Evolutionary conservation across 2,888 invertebrate genomes (phyloP), one percentile per base, ranked within the genome.

Genomic region (Rhabditophanes sp.): DNA sequence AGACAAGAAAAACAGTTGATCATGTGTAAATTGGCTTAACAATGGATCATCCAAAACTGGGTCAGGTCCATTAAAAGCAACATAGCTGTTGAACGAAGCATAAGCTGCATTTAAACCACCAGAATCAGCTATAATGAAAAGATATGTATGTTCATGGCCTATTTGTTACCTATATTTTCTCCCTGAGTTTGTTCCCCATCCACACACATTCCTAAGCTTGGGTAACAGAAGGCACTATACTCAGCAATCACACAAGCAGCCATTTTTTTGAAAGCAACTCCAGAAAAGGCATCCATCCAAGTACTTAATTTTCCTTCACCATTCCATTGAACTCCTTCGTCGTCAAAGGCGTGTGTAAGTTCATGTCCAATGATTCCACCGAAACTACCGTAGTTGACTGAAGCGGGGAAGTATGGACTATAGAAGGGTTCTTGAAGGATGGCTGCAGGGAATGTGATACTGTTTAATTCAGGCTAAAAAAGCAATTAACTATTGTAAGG

Each of bases 121-220:
- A 48, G 71, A 72, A 46, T 69, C 72, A 2, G 71, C n/a, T n/a
- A n/a, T n/a, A n/a, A n/a, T n/a, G n/a, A n/a, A n/a, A n/a, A n/a
- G n/a, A n/a, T n/a, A n/a, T 71, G 34, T 72, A 71, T 45, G 72
- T 71, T 53, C 72, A 71, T 6, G 69, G 70, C 15, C 31, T 72
- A 72, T 49, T 73, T 73, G 48, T 72, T 73, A 2, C 73, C 73
- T 35, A 73, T 73, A 51, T 73, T 73, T 55, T 73, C 73, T 12
- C 72, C 72, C 21, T 73, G 58, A 2, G 72, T 74, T 17, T 57
- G 59, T 2, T 59, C 53, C 1, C 73, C 72, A 11, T 30, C 30
- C 7, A 30, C 30, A 11, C 30, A 19, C 8, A 24, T 22, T 15
- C 7, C 7, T 4, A 14, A 15, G 5, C 16, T 20, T 48, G 72